Evolutionary conservation across 2,797 vertebrate species (phyloP).

Genomic region (Delichon dasypus): DNA sequence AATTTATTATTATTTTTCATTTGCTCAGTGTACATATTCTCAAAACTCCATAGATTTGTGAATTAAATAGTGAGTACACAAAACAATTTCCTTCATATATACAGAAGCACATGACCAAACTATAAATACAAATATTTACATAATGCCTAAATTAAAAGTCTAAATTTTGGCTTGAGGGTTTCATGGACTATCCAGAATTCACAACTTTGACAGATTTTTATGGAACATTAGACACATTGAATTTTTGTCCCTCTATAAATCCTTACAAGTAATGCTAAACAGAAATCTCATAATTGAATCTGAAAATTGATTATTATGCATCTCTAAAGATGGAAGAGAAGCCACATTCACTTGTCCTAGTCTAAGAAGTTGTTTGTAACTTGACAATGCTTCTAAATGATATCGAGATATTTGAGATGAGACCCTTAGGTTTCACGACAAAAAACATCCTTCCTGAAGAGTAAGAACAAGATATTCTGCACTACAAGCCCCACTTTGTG

Average conservation of each 20-base stretch:
- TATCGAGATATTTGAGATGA: neutral
- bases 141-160: neutral
- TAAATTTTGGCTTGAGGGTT: neutral
- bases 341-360: neutral
- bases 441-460: neutral
- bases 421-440: neutral
- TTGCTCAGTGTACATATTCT: neutral
- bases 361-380: neutral
- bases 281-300: neutral
- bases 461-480: rapidly evolving
- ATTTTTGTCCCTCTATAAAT: neutral
- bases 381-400: neutral
- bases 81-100: neutral
- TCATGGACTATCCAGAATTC: neutral
- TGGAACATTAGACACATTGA: neutral
- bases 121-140: neutral
- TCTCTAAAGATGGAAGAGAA: neutral
- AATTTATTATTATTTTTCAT: neutral
- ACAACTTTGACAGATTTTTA: neutral
- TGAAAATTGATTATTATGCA: neutral
- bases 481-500: neutral
- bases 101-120: neutral
- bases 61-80: neutral
- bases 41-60: neutral
- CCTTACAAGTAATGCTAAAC: neutral